Base-by-base conservation (phyloP, 1,140 invertebrate genomes). In the Caenorhabditis elegans region DNA sequence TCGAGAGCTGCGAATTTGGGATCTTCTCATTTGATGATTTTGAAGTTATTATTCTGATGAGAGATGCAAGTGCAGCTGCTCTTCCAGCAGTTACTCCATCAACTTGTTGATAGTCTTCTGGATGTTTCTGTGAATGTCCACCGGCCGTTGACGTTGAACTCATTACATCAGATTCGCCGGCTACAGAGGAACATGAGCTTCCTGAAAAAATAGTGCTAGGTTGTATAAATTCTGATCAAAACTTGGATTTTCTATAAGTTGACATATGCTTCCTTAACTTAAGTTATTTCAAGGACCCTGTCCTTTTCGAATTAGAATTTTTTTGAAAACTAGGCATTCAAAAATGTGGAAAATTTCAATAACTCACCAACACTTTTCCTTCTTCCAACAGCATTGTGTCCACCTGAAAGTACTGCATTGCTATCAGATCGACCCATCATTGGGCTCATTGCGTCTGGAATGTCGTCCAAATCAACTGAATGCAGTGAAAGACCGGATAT, bases 11-110 rank as follows among this genome's bases (percentile, higher is more conserved):
- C 2, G 96, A 93, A 3, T 96, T 94, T 19, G 96, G 91, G 83
- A 99, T 96, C 88, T 95, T 94, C 91, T 99, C 97, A 39, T 94
- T 94, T 17, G 95, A 96, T 91, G 96, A 96, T 90, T 98, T 97
- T 0, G 96, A 94, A 90, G 96, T 98, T 88, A 99, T 95, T 86
- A 99, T 96, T 86, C 96, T 92, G 91, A 96, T 98, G 5, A 99
- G 90, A 6, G 96, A 94, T 0, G 96, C 97, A 84, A 98, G 92
- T 3, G 97, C 97, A 91, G 98, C 96, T 0, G 97, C 96, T 85
- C 95, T 92, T 2, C 97, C 97, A 85, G 93, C 92, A 39, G 85
- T 86, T 2, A 88, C 36, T 53, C 88, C 87, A 84, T 88, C 88
- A 1, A 84, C 81, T 48, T 19, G 39, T 15, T 43, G 39, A 43